Conservation (phyloP, 2,888 invertebrate genomes). For the Lycocerus yunnanus region DNA sequence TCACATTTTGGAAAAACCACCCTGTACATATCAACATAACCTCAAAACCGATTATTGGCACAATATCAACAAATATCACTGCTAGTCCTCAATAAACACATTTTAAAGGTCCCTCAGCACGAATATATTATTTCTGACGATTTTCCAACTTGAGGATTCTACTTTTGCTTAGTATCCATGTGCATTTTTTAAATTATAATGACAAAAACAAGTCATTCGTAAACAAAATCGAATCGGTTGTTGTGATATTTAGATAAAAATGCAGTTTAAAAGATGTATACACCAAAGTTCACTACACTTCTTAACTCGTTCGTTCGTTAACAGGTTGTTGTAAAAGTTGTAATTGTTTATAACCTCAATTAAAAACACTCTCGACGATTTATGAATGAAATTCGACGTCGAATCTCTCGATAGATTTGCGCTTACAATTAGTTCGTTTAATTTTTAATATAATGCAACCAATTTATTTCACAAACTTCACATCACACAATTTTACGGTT, state of each 20-base stretch:
- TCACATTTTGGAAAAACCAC: constrained; percentile 34
- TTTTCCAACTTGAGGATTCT: background rate
- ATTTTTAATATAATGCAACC: constrained; percentile 23
- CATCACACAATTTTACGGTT: constrained; percentile 34
- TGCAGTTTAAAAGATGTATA: constrained; percentile 39
- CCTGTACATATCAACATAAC: constrained; percentile 33
- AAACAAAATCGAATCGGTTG: background rate
- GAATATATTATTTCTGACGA: background rate
- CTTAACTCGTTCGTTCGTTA: constrained; percentile 38
- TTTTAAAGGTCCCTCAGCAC: background rate
- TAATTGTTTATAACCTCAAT: constrained; percentile 27
- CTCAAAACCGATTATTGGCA: constrained; percentile 9
- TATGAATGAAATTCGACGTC: constrained; percentile 21
- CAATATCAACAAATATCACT: background rate
- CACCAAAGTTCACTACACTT: constrained; percentile 49
- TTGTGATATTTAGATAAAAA: background rate
- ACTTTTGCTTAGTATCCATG: constrained; percentile 47
- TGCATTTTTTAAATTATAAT: constrained; percentile 43
- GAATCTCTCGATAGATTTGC: constrained; percentile 2
- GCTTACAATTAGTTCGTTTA: constrained; percentile 18
- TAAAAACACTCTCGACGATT: constrained; percentile 9
- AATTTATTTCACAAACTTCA: constrained; percentile 3
- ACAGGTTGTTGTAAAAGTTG: constrained; percentile 48
- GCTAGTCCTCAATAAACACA: background rate
- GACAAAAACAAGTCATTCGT: background rate